Base-by-base conservation (phyloP, 1,140 invertebrate genomes). In the Listronotus bonariensis region DNA sequence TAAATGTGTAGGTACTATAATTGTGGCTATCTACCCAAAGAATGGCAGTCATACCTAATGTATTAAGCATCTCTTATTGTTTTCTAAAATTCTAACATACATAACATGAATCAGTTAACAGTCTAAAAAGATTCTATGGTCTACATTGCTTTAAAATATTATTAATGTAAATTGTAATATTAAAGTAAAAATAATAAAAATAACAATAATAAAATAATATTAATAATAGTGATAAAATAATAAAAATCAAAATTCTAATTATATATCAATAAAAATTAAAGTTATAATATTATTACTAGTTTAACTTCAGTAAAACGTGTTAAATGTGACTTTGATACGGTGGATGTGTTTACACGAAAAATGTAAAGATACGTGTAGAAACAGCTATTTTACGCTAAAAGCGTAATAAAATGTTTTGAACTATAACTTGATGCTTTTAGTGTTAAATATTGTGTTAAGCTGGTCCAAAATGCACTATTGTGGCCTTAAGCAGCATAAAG, bases 11-110 rank as follows among this genome's bases (percentile, higher is more conserved):
- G n/a, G n/a, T 52, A 48, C 52, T 68, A 58, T 49, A 36, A 51
- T 43, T 51, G 53, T 70, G 66, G 48, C 66, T 68, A 70, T 64
- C 65, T 70, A 68, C 65, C 66, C 59, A 69, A 61, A 46, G 17
- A 65, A 65, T 68, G 57, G 57, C 69, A 68, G 58, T 70, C 61
- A 62, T 68, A 52, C 51, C 65, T 67, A 70, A 63, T 41, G 17
- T 31, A 36, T 45, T 34, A 58, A 65, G 53, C 53, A 56, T 45
- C 55, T 38, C 14, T 41, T 17, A 51, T 58, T 42, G 18, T 46
- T 4, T 8, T 59, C 64, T 66, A 66, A 65, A 48, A 36, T 45
- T 66, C 64, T 66, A 59, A 62, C 65, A 67, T 56, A 61, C 65
- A 67, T 18, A 65, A 58, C 54, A 66, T 54, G 31, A 66, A 65